phyloP scores from a whole-genome alignment of 2,113 vertebrate genomes.

The Tragelaphus imberbis region DNA sequence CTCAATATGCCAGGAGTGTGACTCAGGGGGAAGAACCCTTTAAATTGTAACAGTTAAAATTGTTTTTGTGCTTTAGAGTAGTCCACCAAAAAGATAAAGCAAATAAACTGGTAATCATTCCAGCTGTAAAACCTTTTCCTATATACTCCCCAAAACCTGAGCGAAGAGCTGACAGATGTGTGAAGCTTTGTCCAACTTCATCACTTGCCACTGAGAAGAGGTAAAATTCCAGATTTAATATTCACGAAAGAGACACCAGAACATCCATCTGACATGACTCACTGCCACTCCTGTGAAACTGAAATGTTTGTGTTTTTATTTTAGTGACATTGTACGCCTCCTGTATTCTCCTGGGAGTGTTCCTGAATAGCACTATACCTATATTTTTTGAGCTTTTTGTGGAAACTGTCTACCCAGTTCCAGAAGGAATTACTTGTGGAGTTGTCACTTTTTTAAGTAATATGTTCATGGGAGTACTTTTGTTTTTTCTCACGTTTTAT shows the following conservation, averaged over 20 bases:
- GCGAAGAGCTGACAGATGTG: neutral
- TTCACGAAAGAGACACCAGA: neutral
- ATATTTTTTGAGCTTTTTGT: slow-evolving; percentile 99
- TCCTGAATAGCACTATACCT: slow-evolving; percentile 94
- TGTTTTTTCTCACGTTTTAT: slow-evolving; percentile 96
- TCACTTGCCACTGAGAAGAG: neutral
- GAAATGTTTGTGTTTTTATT: slow-evolving; percentile 64
- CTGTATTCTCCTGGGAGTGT: slow-evolving; percentile 95
- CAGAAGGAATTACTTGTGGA: slow-evolving; percentile 98
- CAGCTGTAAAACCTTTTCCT: neutral
- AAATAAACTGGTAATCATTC: neutral
- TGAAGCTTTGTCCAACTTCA: neutral
- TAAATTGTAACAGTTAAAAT: neutral
- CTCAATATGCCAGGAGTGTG: neutral
- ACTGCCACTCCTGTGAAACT: neutral
- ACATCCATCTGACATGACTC: neutral
- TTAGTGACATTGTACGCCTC: slow-evolving; percentile 94
- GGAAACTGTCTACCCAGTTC: slow-evolving; percentile 97
- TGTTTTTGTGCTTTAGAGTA: slow-evolving; percentile 27
- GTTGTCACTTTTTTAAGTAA: slow-evolving; percentile 97
- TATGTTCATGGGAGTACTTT: slow-evolving; percentile 91
- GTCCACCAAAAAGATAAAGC: slow-evolving; percentile 17
- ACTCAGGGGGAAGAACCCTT: neutral
- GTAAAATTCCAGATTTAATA: neutral
- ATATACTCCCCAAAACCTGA: neutral